Conservation (phyloP, 2,888 invertebrate genomes). For the Protophormia terraenovae region DNA sequence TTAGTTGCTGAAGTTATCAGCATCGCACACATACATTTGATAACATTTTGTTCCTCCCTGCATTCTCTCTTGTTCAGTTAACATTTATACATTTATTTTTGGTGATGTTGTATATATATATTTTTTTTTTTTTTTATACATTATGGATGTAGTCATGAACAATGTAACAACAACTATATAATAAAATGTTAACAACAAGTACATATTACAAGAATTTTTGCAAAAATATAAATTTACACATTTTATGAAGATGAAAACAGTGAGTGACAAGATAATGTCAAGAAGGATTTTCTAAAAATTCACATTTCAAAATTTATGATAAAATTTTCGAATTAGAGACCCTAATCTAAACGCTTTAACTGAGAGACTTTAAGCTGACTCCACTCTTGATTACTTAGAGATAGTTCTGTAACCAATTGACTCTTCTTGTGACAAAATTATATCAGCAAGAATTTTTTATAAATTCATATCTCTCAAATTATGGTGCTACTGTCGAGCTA, state of each 20-base stretch:
- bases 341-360: no score
- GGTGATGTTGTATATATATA: neutral
- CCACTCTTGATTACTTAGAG: no score
- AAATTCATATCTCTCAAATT: no score
- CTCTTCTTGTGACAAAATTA: no score
- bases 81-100: conserved; percentile 26
- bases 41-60: neutral
- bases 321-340: no score
- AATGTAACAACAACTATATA: conserved; percentile 19
- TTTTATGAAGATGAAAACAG: conserved; percentile 6
- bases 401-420: no score
- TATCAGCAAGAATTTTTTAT: no score
- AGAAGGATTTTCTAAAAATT: no score
- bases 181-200: neutral
- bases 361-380: no score
- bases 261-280: neutral
- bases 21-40: neutral
- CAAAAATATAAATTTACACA: neutral
- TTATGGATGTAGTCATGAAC: conserved; percentile 48
- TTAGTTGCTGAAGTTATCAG: conserved; percentile 2
- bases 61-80: neutral
- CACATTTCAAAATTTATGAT: no score
- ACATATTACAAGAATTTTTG: no score
- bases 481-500: no score
- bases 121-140: conserved; percentile 31